Evolutionary conservation across 2,113 vertebrate species (phyloP), one percentile per base, ranked within the genome.

Genomic region (Diadophis punctatus): DNA sequence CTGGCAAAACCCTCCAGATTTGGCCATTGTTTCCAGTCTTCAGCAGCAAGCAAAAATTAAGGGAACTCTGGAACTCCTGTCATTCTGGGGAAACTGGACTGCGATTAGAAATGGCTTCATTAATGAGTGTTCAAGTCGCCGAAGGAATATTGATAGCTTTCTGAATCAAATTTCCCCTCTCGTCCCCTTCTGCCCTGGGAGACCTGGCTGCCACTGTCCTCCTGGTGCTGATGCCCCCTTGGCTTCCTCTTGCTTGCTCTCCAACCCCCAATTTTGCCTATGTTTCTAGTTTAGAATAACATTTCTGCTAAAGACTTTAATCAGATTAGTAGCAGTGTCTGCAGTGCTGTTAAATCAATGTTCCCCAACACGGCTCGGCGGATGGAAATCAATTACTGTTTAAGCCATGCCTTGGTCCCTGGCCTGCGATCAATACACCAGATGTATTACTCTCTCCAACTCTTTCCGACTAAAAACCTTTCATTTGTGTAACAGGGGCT

Each of bases 361-460:
- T 96, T 97, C 95, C 96, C 95, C 96, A 97, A 97, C 97, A 97
- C 96, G 97, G 97, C 96, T 96, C 96, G 93, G 95, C 95, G 92
- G 97, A 96, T 98, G 97, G 97, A 98, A 97, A 98, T 98, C 97
- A 97, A 98, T 98, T 97, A 98, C 97, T 97, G 97, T 98, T 97
- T 97, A 97, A 98, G 97, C 96, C 97, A 95, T 96, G 95, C 96
- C 95, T 96, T 97, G 96, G 93, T 95, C 95, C 96, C 97, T 97
- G 96, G 97, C 96, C 95, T 95, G 93, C 92, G 96, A 98, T 98
- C 98, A 96, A 98, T 98, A 97, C 90, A 92, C 96, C 97, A 97
- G 96, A 97, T 97, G 96, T 97, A 98, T 98, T 98, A 98, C 97
- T 98, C 95, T 97, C 94, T 95, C 95, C n/a, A 96, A 96, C 96